Conservation (phyloP, 2,113 vertebrate species). For the Andinoacara biseriatus region DNA sequence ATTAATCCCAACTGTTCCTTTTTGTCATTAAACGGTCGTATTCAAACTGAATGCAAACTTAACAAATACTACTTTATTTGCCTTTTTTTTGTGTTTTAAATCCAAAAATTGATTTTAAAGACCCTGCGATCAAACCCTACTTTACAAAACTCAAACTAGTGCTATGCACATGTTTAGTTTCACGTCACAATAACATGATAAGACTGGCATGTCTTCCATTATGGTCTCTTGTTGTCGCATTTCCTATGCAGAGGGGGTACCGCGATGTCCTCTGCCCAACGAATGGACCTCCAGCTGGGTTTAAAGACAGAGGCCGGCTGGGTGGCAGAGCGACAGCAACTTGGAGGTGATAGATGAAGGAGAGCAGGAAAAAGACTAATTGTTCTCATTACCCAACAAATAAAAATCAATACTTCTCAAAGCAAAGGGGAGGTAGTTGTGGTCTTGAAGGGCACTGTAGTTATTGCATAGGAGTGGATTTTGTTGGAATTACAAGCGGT, state of each 20-base stretch:
- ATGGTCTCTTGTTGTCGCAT: background rate
- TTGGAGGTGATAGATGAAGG: slow-evolving; percentile 73
- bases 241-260: slow-evolving; percentile 16
- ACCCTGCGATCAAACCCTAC: background rate
- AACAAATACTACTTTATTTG: background rate
- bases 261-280: slow-evolving; percentile 47
- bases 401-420: slow-evolving; percentile 78
- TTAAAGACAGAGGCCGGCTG: slow-evolving; percentile 45
- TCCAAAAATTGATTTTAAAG: background rate
- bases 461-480: slow-evolving; percentile 74
- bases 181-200: background rate
- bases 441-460: slow-evolving; percentile 75
- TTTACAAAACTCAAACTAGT: background rate
- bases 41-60: background rate
- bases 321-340: slow-evolving; percentile 53
- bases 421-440: slow-evolving; percentile 56
- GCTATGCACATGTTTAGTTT: background rate
- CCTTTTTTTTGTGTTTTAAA: background rate
- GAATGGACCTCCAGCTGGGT: slow-evolving; percentile 52
- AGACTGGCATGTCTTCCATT: slow-evolving; percentile 11
- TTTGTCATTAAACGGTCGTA: slow-evolving; percentile 3
- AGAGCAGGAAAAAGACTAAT: slow-evolving; percentile 76
- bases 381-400: slow-evolving; percentile 80
- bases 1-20: background rate
- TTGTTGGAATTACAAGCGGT: slow-evolving; percentile 67